Evolutionary conservation across 2,113 vertebrate species (phyloP).

Genomic region (Thamnaconus septentrionalis): DNA sequence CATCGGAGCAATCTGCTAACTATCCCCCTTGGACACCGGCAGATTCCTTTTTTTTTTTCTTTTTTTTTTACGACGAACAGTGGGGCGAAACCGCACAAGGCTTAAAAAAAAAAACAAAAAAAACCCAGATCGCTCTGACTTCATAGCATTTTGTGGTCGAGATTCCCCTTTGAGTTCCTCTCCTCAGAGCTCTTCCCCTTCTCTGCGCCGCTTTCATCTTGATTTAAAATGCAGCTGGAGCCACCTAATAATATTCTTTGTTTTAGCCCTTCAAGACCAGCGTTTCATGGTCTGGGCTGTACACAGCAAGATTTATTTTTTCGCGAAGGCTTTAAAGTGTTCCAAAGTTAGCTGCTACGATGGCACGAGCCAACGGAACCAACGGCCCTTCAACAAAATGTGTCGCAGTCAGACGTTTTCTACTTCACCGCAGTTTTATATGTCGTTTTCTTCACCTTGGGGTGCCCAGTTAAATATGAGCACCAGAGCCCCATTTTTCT

Average conservation of each 20-base stretch:
- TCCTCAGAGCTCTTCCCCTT: conserved; percentile 45
- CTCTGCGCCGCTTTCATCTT: conserved; percentile 62
- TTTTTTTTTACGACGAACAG: conserved; percentile 62
- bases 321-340: conserved; percentile 56
- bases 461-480: conserved; percentile 28
- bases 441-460: conserved; percentile 18
- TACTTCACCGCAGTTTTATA: conserved; percentile 10
- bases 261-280: conserved; percentile 46
- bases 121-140: conserved; percentile 68
- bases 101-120: conserved; percentile 58
- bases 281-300: conserved; percentile 56
- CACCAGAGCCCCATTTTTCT: conserved; percentile 10
- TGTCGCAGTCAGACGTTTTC: conserved; percentile 16
- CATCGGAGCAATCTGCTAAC: conserved; percentile 65
- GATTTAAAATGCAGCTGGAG: conserved; percentile 74
- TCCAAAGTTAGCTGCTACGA: conserved; percentile 42
- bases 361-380: conserved; percentile 14
- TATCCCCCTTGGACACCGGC: conserved; percentile 58
- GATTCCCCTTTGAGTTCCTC: conserved; percentile 56
- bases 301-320: conserved; percentile 49
- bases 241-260: conserved; percentile 58
- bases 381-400: conserved; percentile 3
- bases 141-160: conserved; percentile 70
- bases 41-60: conserved; percentile 9
- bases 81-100: conserved; percentile 68